These are phyloP conservation scores for Operophtera brumata DNA, from an alignment of 2,888 invertebrate species.

Conservation along the genomic window DNA sequence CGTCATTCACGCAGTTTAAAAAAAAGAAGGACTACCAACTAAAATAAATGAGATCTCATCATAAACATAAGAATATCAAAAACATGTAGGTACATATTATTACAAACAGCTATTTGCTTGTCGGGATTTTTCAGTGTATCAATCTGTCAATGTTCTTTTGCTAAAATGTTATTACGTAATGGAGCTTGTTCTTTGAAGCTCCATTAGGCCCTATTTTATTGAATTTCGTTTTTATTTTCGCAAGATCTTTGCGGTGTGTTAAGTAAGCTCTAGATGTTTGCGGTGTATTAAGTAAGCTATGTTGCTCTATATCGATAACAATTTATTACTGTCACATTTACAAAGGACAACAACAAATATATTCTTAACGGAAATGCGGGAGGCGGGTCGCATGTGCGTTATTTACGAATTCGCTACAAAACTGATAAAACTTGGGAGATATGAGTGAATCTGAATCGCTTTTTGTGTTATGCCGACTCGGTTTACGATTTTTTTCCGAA, in stretches of 20 bases:
- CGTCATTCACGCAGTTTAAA: no score
- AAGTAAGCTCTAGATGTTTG: not conserved
- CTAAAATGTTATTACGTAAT: no score
- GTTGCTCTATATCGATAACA: not conserved
- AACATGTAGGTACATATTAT: no score
- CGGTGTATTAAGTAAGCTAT: not conserved
- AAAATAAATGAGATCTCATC: no score
- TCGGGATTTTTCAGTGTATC: no score
- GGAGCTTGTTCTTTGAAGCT: no score
- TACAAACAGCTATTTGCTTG: no score
- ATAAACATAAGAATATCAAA: no score
- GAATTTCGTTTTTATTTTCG: no score
- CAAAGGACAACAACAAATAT: conserved; percentile 5
- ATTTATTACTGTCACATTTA: conserved; percentile 7
- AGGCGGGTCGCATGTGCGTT: conserved; percentile 36
- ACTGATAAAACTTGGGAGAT: conserved; percentile 45
- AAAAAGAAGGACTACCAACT: no score
- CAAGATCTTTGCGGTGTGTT: not conserved
- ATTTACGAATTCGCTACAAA: conserved; percentile 47
- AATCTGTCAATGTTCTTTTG: no score
- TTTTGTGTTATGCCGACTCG: conserved; percentile 25
- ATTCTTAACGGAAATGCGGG: conserved; percentile 8
- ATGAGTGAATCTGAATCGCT: conserved; percentile 37
- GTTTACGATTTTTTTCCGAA: conserved; percentile 32
- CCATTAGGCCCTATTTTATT: no score